A percentile compares a stretch with the other conserved stretches of the same genome.
These are phyloP conservation scores for Idaea straminata DNA, from an alignment of 2,888 invertebrate species.

Conservation along the genomic window DNA sequence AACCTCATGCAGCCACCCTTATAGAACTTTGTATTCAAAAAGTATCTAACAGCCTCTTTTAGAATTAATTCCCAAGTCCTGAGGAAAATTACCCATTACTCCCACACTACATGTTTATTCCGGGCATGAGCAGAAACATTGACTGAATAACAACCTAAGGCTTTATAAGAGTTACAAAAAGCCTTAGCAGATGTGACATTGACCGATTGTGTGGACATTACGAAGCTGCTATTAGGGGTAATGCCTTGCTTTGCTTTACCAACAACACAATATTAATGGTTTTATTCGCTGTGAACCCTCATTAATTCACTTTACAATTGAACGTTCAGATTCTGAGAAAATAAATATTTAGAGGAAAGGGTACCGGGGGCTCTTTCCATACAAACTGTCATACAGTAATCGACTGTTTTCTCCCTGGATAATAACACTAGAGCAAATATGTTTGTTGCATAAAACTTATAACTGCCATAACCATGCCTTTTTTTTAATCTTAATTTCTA, in stretches of 20 bases:
- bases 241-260: conserved; percentile 60
- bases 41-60: background rate
- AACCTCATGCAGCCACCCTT: too few relatives aligned
- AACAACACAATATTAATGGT: conserved; percentile 56
- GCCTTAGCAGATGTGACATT: conserved; percentile 59
- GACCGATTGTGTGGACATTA: conserved; percentile 71
- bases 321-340: conserved; percentile 17
- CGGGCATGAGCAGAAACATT: conserved; percentile 32
- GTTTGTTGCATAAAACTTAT: too few relatives aligned
- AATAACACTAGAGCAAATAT: too few relatives aligned
- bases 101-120: conserved; percentile 1
- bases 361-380: too few relatives aligned
- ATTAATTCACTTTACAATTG: conserved; percentile 35
- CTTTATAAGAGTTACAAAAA: conserved; percentile 65
- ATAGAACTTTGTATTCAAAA: background rate
- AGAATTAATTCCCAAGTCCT: background rate
- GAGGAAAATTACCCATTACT: conserved; percentile 2
- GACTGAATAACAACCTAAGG: conserved; percentile 42
- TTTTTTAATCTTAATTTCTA: too few relatives aligned
- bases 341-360: too few relatives aligned
- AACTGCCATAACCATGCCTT: too few relatives aligned
- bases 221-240: conserved; percentile 57
- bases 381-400: too few relatives aligned
- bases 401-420: too few relatives aligned
- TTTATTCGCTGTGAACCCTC: conserved; percentile 33